phyloP scores from a whole-genome alignment of 2,797 vertebrate species.

The Platalea minor region DNA sequence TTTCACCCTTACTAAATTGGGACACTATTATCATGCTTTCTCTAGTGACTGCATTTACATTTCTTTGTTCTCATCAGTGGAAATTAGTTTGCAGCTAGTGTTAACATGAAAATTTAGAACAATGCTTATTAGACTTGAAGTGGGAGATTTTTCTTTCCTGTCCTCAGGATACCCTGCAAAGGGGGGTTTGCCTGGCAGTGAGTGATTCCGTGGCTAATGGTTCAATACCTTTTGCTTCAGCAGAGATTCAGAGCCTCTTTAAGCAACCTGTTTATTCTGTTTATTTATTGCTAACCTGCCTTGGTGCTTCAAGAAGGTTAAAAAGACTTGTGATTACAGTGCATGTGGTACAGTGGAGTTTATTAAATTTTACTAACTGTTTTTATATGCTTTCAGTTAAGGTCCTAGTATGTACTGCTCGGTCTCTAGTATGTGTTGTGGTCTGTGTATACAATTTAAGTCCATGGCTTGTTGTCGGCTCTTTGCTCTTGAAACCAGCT shows the following conservation, averaged over 20 bases:
- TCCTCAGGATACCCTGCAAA: neutral
- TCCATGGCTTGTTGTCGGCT: neutral
- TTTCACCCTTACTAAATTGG: neutral
- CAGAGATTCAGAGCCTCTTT: neutral
- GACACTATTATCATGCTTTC: neutral
- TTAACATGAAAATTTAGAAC: neutral
- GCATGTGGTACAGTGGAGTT: neutral
- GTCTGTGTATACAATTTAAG: fast-evolving
- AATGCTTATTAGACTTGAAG: neutral
- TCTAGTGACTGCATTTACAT: neutral
- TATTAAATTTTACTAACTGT: neutral
- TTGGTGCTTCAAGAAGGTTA: neutral
- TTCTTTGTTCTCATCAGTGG: neutral
- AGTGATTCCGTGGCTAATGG: neutral
- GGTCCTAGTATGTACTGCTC: neutral
- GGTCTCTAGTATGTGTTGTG: neutral
- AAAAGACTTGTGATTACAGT: neutral
- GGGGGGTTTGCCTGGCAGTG: neutral
- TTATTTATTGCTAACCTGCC: neutral
- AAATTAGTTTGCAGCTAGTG: neutral
- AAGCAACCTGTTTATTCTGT: neutral
- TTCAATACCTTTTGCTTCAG: neutral
- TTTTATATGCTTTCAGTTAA: neutral
- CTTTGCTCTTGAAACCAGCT: neutral
- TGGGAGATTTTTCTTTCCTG: neutral